Conservation (phyloP, 2,888 invertebrate species). For the Pyrrhosoma nymphula region DNA sequence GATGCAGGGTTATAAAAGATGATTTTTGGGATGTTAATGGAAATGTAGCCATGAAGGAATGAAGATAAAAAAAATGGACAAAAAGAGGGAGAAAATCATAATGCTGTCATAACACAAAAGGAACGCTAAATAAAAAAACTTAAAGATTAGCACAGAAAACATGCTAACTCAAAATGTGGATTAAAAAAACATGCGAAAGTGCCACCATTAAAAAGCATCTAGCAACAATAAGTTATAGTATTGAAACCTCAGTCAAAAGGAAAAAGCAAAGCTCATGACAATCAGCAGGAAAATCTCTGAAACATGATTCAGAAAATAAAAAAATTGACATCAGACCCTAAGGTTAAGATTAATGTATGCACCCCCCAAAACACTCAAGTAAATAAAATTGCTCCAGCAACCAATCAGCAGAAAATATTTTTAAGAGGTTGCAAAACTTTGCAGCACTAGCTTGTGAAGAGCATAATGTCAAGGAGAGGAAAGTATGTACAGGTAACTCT, state of each 20-base stretch:
- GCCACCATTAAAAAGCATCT: constrained; percentile 70
- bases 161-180: constrained; percentile 32
- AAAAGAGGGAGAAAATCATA: constrained; percentile 71
- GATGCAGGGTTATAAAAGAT: constrained; percentile 64
- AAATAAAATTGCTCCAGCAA: too few relatives aligned
- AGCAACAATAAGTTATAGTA: background rate
- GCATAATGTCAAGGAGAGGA: too few relatives aligned
- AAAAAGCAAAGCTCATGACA: background rate
- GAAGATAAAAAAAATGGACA: constrained; percentile 73
- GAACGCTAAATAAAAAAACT: constrained; percentile 69
- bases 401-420: too few relatives aligned
- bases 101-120: constrained; percentile 70
- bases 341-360: too few relatives aligned
- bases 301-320: background rate
- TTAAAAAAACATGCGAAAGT: background rate
- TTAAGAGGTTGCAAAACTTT: too few relatives aligned
- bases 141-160: constrained; percentile 69
- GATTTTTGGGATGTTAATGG: constrained; percentile 73
- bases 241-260: background rate
- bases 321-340: too few relatives aligned
- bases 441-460: too few relatives aligned
- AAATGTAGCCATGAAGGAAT: constrained; percentile 73
- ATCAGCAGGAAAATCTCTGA: background rate
- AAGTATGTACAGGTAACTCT: too few relatives aligned
- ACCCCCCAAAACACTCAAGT: too few relatives aligned